Evolutionary conservation across 2,113 vertebrate genomes (phyloP).

Genomic region (Hippocampus zosterae): DNA sequence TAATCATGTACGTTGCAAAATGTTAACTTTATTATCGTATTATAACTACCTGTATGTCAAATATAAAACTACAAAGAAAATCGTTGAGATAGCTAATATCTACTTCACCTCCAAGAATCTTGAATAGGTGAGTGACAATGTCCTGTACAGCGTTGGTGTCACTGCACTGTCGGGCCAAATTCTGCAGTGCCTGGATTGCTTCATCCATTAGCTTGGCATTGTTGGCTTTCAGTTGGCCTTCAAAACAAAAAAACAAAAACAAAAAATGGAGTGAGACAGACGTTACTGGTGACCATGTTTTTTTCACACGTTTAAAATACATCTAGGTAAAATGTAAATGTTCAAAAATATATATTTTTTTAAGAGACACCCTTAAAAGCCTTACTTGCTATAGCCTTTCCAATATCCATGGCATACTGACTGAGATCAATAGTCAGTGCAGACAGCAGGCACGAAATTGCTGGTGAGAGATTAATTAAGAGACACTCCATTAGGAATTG

Average conservation of each 20-base stretch:
- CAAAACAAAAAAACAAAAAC: not conserved
- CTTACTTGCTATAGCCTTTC: constrained; percentile 88
- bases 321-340: not conserved
- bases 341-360: not conserved
- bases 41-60: not conserved
- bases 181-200: constrained; percentile 84
- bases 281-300: not conserved
- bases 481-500: not conserved
- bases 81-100: not conserved
- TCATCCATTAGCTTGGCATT: constrained; percentile 88
- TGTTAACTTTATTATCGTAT: not conserved
- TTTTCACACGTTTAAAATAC: not conserved
- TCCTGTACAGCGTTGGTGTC: constrained; percentile 82
- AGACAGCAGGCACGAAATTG: constrained; percentile 83
- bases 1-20: not conserved
- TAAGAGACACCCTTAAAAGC: not conserved
- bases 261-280: not conserved
- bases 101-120: constrained; percentile 84
- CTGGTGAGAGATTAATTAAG: constrained; percentile 59
- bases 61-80: not conserved
- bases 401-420: constrained; percentile 90
- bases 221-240: constrained; percentile 94
- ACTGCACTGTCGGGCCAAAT: constrained; percentile 89
- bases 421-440: constrained; percentile 93
- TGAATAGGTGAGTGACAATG: constrained; percentile 84